Base-by-base conservation (phyloP, 2,888 invertebrate species). In the Linhomoeus sp. region DNA sequence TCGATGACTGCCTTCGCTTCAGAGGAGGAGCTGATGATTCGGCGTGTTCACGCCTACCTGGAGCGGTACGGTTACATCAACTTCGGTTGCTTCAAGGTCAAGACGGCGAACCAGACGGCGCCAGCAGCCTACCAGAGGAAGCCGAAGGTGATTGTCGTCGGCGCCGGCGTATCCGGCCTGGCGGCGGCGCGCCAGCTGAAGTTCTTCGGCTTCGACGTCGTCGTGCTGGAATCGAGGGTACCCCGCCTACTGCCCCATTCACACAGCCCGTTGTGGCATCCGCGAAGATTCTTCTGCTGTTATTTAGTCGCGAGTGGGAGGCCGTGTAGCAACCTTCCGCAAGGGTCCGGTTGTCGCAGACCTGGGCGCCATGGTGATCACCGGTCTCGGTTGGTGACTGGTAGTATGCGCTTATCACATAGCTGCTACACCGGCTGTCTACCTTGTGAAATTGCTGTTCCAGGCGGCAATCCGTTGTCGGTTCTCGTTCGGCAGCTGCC, bases 11-110 rank as follows among this genome's bases (percentile, higher is more conserved):
- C 19, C 7, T 38, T 19, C 19, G 7, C 12, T 7, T n/a, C 73
- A 70, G 68, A 67, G 59, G 90, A 94, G 68, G 77, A 79, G 3
- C 76, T 77, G 12, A 68, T 94, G 23, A 76, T 88, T 1, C 75
- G 77, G 62, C 75, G 90, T 53, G 76, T 85, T 29, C 87, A 87
- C 69, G 79, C 81, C 0, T 97, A 83, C 67, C 72, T 97, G 36
- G 86, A 92, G 62, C 75, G 97, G 41, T 86, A 92, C 67, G 92
- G 94, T 2, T 87, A 83, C 60, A 88, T 97, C 52, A 97, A 97
- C 70, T 94, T 86, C 72, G 97, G 97, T 0, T 80, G 90, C 44
- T 97, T 86, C 67, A 5, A 20, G 33, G 19, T 12, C 5, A 5
- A 29, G 9, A 22, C 17, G 14, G 3, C 43, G 25, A 5, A 2